phyloP scores from a whole-genome alignment of 2,113 vertebrate genomes.

The Anser brachyrhynchus region DNA sequence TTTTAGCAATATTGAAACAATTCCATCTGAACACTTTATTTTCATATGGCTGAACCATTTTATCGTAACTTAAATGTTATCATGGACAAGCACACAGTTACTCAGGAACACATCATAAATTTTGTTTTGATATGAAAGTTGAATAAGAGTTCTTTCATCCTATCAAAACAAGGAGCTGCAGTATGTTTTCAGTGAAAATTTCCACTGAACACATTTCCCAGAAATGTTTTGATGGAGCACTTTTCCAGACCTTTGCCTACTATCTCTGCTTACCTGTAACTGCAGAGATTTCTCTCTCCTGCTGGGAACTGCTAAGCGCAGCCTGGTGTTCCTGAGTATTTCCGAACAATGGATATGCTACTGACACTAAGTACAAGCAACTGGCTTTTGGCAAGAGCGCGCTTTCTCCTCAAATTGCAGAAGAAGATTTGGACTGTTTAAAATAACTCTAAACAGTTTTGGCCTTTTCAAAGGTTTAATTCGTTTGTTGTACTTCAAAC shows the following conservation, averaged over 20 bases:
- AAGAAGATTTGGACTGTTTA: neutral
- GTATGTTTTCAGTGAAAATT: neutral
- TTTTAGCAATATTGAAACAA: neutral
- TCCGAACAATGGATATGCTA: neutral
- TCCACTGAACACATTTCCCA: neutral
- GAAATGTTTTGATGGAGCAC: neutral
- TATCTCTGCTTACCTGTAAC: neutral
- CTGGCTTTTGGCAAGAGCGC: neutral
- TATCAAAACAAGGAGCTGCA: neutral
- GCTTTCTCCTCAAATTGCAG: neutral
- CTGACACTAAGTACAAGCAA: neutral
- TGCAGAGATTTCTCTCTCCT: neutral
- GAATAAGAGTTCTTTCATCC: neutral
- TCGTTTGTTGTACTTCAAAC: neutral
- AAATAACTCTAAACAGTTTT: neutral
- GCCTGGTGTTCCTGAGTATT: neutral
- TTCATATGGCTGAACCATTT: neutral
- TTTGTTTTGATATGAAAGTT: neutral
- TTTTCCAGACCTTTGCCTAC: neutral
- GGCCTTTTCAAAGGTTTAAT: slow-evolving; percentile 16
- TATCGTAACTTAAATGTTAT: neutral
- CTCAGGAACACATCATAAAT: neutral
- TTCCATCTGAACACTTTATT: neutral
- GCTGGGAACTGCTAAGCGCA: neutral
- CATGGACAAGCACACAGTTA: neutral